Conservation (phyloP, 1,140 invertebrate genomes). For the Acyrthosiphon pisum region DNA sequence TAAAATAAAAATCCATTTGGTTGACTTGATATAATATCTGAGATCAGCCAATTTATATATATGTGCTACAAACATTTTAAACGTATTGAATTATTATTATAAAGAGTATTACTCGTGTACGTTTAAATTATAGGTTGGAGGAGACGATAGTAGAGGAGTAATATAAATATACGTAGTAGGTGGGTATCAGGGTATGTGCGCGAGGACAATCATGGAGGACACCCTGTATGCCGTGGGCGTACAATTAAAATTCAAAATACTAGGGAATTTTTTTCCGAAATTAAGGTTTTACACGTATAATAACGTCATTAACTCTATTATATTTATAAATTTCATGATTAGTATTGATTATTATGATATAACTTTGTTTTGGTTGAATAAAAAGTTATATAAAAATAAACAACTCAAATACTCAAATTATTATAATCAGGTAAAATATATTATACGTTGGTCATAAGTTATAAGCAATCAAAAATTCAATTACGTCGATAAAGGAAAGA, state of each 20-base stretch:
- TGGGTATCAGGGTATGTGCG: too few species aligned
- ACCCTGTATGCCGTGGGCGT: not conserved
- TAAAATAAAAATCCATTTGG: not conserved
- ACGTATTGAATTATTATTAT: not conserved
- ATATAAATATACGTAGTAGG: not conserved
- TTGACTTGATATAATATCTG: not conserved
- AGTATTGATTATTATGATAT: not conserved
- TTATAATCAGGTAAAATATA: too few species aligned
- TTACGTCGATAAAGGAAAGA: too few species aligned
- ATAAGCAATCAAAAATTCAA: too few species aligned
- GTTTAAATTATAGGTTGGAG: not conserved
- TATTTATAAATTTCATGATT: not conserved
- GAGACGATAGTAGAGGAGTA: not conserved
- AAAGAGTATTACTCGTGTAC: not conserved
- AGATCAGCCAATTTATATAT: too few species aligned
- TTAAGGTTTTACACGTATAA: not conserved
- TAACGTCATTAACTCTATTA: not conserved
- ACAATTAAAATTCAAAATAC: not conserved
- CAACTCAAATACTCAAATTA: too few species aligned
- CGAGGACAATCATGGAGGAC: not conserved
- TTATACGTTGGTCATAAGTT: too few species aligned
- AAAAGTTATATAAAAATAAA: not conserved
- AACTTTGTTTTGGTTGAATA: not conserved
- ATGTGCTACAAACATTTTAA: not conserved
- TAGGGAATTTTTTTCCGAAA: not conserved